Evolutionary conservation across 37 sponge, comb jelly and placozoan species (phyloP), one percentile per base, ranked within the genome.

Genomic region (Cliona cf. orientalis): DNA sequence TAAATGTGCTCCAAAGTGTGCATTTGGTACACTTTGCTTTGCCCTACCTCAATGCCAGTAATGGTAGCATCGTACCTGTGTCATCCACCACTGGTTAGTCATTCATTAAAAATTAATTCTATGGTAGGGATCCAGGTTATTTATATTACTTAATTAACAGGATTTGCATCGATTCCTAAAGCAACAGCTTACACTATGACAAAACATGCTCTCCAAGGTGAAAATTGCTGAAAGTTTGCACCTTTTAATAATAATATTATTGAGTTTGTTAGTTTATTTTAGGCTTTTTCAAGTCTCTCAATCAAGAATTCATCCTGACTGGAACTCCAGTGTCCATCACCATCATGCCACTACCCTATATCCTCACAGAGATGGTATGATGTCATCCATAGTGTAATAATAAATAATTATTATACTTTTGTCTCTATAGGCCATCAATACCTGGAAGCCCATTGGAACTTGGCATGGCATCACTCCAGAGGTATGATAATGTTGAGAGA

Each of bases 191-290:
- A 87, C 35, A 25, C 63, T 11, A 73, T 80, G 29, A 89, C 84
- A 68, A 89, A 89, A 37, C 84, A 89, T 83, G 90, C 84, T 19
- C 67, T 89, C 4, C 84, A 89, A 40, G 90, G 90, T 89, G 39
- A n/a, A n/a, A n/a, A n/a, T n/a, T n/a, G n/a, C n/a, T 71, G 78
- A 2, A 58, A n/a, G 35, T 23, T 6, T 17, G 11, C 31, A 60
- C 23, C 2, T 17, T 23, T 2, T 14, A 19, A 14, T 9, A 49
- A 49, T 9, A 49, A 49, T 19, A 14, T 19, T 49, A 49, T 49
- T 49, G 53, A 19, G 53, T 19, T 19, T 49, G 1, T 4, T 23
- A 1, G 22, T 7, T 23, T 64, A 4, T 46, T 38, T 0, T 58
- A 87, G 88, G 88, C 12, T 87, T 75, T 49, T 80, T 80, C 69